These are phyloP conservation scores for Camponotus floridanus DNA, from an alignment of 1,140 invertebrate species.

Conservation along the genomic window DNA sequence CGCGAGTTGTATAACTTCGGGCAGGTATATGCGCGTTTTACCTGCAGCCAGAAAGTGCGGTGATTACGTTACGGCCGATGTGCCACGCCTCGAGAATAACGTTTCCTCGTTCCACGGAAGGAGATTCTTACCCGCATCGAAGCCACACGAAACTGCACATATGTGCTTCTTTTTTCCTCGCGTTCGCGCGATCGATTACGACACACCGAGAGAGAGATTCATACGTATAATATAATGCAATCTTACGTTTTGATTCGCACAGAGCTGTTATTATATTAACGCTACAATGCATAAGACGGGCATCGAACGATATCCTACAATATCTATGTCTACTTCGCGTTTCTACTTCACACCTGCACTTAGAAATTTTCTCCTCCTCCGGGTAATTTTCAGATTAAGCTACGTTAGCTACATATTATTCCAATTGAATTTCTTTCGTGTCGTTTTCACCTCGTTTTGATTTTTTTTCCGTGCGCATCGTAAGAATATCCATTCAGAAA, in stretches of 20 bases:
- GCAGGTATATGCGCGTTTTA: constrained; percentile 56
- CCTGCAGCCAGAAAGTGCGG: constrained; percentile 61
- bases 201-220: constrained; percentile 7
- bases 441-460: not conserved
- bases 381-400: not conserved
- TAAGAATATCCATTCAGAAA: not conserved
- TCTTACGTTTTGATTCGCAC: constrained; percentile 8
- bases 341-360: too few relatives aligned
- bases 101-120: constrained; percentile 82
- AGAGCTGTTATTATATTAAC: constrained; percentile 32
- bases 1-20: constrained; percentile 70
- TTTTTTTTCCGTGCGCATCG: not conserved
- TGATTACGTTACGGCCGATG: constrained; percentile 70
- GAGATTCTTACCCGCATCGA: constrained; percentile 69
- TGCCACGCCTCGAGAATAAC: constrained; percentile 80
- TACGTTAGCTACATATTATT: not conserved
- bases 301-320: not conserved
- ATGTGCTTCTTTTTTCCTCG: not conserved
- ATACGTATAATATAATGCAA: constrained; percentile 13
- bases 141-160: not conserved
- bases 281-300: not conserved
- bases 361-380: not conserved
- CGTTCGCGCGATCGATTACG: constrained; percentile 55
- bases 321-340: not conserved
- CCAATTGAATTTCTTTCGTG: not conserved